Conservation (phyloP, 1,140 invertebrate genomes). For the Zaprionus capensis region DNA sequence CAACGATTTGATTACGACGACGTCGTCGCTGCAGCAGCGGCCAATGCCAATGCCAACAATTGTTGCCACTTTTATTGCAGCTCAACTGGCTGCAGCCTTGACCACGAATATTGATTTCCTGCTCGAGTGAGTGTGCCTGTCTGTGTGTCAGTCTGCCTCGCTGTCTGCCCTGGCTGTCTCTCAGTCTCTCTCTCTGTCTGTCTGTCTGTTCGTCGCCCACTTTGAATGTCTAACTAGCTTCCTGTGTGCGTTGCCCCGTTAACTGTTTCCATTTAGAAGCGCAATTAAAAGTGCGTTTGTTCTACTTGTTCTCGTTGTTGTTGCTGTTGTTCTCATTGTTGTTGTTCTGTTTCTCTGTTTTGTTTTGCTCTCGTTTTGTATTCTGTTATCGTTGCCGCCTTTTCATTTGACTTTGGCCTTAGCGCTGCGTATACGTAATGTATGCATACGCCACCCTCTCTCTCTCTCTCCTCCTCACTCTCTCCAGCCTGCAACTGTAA, state of each 20-base stretch:
- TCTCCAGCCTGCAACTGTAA: slow-evolving; percentile 8
- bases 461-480: neutral
- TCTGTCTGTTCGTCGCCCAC: slow-evolving; percentile 40
- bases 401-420: slow-evolving; percentile 62
- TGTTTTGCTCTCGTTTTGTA: slow-evolving; percentile 38
- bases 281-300: slow-evolving; percentile 48
- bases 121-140: slow-evolving; percentile 38
- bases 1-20: slow-evolving; percentile 66
- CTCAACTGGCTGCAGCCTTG: slow-evolving; percentile 65
- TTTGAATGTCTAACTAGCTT: slow-evolving; percentile 65
- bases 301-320: neutral
- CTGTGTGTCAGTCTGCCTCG: slow-evolving; percentile 28
- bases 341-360: slow-evolving; percentile 10
- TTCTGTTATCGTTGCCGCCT: slow-evolving; percentile 28
- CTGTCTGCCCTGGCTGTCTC: slow-evolving; percentile 32
- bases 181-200: slow-evolving; percentile 28
- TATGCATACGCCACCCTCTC: neutral
- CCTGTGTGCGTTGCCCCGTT: slow-evolving; percentile 48
- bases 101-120: slow-evolving; percentile 84
- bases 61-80: slow-evolving; percentile 29
- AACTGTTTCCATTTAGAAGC: slow-evolving; percentile 43
- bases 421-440: slow-evolving; percentile 65
- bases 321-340: slow-evolving; percentile 2
- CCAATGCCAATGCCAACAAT: slow-evolving; percentile 50
- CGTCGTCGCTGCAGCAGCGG: slow-evolving; percentile 41